A percentile compares a stretch with the other conserved stretches of the same genome.
Evolutionary conservation across 2,113 vertebrate species (phyloP).

Genomic region (Phalacrocorax carbo): DNA sequence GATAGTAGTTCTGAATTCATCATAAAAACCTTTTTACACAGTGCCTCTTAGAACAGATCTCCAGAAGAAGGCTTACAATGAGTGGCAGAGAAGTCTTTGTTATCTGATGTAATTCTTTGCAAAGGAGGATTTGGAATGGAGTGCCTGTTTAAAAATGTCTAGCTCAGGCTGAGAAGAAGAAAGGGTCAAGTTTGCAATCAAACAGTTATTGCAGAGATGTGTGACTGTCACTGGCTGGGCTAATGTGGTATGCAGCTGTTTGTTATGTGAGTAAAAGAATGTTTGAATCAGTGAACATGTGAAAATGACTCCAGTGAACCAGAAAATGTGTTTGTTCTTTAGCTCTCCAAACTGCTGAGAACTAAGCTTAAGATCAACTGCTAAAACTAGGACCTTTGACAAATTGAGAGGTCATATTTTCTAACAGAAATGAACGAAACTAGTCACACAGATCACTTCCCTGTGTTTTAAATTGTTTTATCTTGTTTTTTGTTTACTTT

Average conservation of each 20-base stretch:
- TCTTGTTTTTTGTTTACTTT: slow-evolving; percentile 63
- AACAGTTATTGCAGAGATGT: slow-evolving; percentile 82
- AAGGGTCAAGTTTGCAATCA: slow-evolving; percentile 83
- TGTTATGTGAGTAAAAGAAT: slow-evolving; percentile 83
- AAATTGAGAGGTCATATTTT: slow-evolving; percentile 76
- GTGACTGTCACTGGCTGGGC: slow-evolving; percentile 79
- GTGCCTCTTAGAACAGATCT: slow-evolving; percentile 81
- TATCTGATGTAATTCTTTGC: slow-evolving; percentile 85
- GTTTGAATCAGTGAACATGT: slow-evolving; percentile 83
- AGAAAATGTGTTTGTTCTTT: slow-evolving; percentile 85
- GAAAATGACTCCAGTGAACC: slow-evolving; percentile 83
- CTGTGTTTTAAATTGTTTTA: slow-evolving; percentile 68
- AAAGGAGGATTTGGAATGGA: slow-evolving; percentile 79
- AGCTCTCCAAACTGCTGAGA: slow-evolving; percentile 78
- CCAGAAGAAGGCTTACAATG: slow-evolving; percentile 83
- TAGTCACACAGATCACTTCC: slow-evolving; percentile 68
- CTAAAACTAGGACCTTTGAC: slow-evolving; percentile 76
- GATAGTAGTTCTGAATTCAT: slow-evolving; percentile 89
- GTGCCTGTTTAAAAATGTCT: slow-evolving; percentile 80
- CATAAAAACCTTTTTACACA: slow-evolving; percentile 84
- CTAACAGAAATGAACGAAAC: slow-evolving; percentile 69
- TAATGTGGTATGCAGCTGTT: slow-evolving; percentile 84
- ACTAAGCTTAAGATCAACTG: slow-evolving; percentile 78
- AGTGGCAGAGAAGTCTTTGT: slow-evolving; percentile 83
- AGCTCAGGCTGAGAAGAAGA: slow-evolving; percentile 78